Base-by-base conservation (phyloP, 2,797 vertebrate species). In the Rhinophrynus dorsalis region DNA sequence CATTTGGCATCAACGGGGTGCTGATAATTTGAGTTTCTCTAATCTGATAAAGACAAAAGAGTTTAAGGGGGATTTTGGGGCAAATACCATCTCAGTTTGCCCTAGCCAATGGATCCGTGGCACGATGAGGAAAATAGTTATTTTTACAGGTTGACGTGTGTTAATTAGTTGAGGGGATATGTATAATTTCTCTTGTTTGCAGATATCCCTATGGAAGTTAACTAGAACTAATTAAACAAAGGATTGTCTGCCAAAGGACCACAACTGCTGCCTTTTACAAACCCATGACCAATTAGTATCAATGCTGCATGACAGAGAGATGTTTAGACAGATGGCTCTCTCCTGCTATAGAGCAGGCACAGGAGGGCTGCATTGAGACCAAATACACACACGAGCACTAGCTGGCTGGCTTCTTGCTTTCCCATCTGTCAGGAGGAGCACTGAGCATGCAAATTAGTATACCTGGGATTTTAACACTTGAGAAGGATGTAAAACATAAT, bases 371-470 rank as follows among this genome's bases (percentile, higher is more conserved):
- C 47, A 5, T 10, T 51, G 24, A 30, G 50, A n/a, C 21, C 47
- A 50, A n/a, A n/a, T 24, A 21, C 26, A 30, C 32, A 35, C 13
- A 1, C 13, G 6, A 35, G 5, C 13, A 29, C 26, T 32, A 15
- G 27, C 27, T 30, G 50, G 27, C 13, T 52, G 26, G 44, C 20
- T 11, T 6, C 11, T 23, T 47, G 44, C 20, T 10, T 24, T 11
- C 44, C 44, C 44, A 47, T 47, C 44, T 47, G 44, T 47, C 44
- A 47, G 44, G 44, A n/a, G n/a, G n/a, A 47, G 20, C 44, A 23
- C 8, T 23, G 8, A 21, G 5, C 9, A 47, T 47, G 44, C 18
- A 47, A 52, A 30, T 52, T 30, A 26, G 12, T 10, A 52, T 52
- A 30, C 50, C 50, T 30, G 15, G 50, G 50, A 26, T 30, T 30